phyloP scores from a whole-genome alignment of 2,888 invertebrate genomes.

The Ernsta delagoae region DNA sequence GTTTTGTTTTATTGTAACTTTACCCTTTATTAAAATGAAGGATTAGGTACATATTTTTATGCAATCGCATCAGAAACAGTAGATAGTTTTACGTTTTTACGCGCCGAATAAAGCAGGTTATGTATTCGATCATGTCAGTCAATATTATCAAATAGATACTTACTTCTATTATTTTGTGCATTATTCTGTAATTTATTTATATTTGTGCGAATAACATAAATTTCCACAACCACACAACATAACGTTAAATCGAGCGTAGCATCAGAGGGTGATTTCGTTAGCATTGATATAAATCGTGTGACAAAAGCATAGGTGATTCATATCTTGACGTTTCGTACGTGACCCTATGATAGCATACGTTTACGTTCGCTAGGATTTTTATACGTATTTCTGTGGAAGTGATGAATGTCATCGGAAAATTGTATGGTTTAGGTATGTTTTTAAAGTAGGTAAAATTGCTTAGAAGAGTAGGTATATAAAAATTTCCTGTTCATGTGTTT shows the following conservation, averaged over 20 bases:
- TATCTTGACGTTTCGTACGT: conserved; percentile 21
- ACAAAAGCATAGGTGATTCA: conserved; percentile 25
- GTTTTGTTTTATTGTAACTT: conserved; percentile 16
- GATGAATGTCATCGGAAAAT: neutral
- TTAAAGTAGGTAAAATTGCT: neutral
- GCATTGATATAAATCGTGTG: conserved; percentile 22
- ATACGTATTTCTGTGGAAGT: neutral
- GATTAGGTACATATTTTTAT: neutral
- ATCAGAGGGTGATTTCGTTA: conserved; percentile 21
- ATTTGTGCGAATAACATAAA: conserved; percentile 10
- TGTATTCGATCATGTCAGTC: no score
- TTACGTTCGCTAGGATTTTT: neutral
- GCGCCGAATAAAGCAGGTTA: no score
- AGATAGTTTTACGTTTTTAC: no score
- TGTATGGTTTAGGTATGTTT: neutral
- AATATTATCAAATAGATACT: no score
- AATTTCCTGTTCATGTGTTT: no score
- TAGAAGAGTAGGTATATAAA: no score
- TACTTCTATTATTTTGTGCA: no score
- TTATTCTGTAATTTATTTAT: neutral
- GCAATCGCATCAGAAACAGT: neutral
- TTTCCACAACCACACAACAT: neutral
- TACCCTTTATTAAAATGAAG: conserved; percentile 7
- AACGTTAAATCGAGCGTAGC: conserved; percentile 13
- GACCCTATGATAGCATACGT: conserved; percentile 13